Conservation (phyloP, 2,888 invertebrate species). For the Diarsia brunnea region DNA sequence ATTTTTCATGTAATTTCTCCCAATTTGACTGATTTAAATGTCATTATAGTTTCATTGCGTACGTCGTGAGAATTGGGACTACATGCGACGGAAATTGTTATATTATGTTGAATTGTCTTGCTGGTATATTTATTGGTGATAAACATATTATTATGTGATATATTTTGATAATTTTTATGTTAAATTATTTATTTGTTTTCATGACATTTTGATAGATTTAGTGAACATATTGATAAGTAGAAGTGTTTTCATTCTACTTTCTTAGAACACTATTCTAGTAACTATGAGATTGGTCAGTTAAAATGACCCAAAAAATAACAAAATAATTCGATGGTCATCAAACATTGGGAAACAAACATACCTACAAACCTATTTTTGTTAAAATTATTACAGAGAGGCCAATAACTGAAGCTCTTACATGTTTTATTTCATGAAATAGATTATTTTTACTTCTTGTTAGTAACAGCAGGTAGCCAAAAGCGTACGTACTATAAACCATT, state of each 20-base stretch:
- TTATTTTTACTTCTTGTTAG: slow-evolving; percentile 19
- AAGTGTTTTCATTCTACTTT: background rate
- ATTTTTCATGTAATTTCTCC: slow-evolving; percentile 54
- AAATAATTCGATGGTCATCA: slow-evolving; percentile 23
- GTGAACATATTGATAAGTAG: background rate
- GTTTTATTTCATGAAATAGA: slow-evolving; percentile 24
- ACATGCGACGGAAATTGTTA: slow-evolving; percentile 31
- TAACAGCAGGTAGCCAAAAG: slow-evolving; percentile 5
- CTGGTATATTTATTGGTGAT: slow-evolving; percentile 55
- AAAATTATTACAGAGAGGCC: slow-evolving; percentile 31
- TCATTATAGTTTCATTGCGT: slow-evolving; percentile 56
- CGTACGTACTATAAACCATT: background rate
- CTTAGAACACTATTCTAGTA: background rate
- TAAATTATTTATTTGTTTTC: slow-evolving; percentile 45
- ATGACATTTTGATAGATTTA: background rate
- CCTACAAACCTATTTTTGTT: slow-evolving; percentile 56
- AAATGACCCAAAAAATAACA: slow-evolving; percentile 13
- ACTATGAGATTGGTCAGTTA: background rate
- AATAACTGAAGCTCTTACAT: slow-evolving; percentile 21
- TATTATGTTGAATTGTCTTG: slow-evolving; percentile 44
- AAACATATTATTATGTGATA: slow-evolving; percentile 60
- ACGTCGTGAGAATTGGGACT: slow-evolving; percentile 27
- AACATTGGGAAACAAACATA: slow-evolving; percentile 47
- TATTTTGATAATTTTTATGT: slow-evolving; percentile 33
- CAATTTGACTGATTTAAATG: slow-evolving; percentile 63